Evolutionary conservation across 2,888 invertebrate species (phyloP).

Genomic region (Xestobium rufovillosum): DNA sequence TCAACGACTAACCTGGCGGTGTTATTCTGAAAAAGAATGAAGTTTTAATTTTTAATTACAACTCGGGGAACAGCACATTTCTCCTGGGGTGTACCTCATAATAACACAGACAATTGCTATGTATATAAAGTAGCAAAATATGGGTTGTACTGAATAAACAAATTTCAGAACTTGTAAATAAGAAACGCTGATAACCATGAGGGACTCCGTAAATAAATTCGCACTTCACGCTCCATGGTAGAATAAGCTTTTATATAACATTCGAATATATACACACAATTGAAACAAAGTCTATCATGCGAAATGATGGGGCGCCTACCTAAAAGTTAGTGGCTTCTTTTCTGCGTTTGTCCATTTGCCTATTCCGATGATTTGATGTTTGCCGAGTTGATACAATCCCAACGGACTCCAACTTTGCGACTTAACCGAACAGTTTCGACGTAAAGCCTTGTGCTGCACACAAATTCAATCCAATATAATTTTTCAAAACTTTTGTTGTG

Average conservation of each 20-base stretch:
- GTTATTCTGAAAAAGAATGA: constrained; percentile 31
- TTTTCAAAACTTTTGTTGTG: constrained; percentile 41
- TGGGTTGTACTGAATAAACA: constrained; percentile 8
- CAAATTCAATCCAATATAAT: constrained; percentile 41
- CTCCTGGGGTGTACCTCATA: constrained; percentile 24
- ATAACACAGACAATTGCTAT: constrained; percentile 28
- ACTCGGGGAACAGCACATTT: constrained; percentile 22
- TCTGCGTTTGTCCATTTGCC: constrained; percentile 34
- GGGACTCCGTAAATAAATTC: constrained; percentile 37
- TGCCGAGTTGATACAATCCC: constrained; percentile 39
- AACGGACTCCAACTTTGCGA: constrained; percentile 35
- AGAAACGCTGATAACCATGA: constrained; percentile 28
- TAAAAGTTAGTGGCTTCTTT: too few relatives aligned
- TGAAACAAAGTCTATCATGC: constrained; percentile 40
- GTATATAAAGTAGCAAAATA: constrained; percentile 15
- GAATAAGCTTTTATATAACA: constrained; percentile 20
- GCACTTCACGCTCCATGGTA: constrained; percentile 31
- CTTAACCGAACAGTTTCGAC: constrained; percentile 34
- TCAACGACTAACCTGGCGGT: constrained; percentile 26
- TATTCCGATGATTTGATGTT: constrained; percentile 35
- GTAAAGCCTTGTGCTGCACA: constrained; percentile 23
- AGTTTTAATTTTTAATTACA: constrained; percentile 35
- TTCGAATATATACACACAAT: constrained; percentile 32
- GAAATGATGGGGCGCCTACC: constrained; percentile 37
- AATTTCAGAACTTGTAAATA: constrained; percentile 22